Conservation (phyloP, 2,888 invertebrate genomes). For the Seira musarum region DNA sequence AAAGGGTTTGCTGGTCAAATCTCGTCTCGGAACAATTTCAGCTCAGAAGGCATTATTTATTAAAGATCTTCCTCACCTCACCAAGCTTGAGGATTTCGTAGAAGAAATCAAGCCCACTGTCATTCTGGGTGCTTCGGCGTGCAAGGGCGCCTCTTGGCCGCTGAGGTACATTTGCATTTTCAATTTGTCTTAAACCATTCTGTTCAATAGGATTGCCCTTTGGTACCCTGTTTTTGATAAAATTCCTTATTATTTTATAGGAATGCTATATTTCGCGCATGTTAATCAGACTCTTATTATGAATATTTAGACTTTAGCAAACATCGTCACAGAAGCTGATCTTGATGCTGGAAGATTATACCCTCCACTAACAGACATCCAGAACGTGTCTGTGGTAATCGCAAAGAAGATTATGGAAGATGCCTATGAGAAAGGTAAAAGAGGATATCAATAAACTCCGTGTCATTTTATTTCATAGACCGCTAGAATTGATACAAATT, state of each 20-base stretch:
- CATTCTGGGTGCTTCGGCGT: slow-evolving; percentile 97
- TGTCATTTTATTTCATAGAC: too few species aligned
- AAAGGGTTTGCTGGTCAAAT: slow-evolving; percentile 91
- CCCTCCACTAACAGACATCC: slow-evolving; percentile 88
- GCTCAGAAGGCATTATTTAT: slow-evolving; percentile 90
- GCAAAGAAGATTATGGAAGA: slow-evolving; percentile 90
- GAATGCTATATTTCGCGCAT: too few species aligned
- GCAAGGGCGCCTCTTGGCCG: slow-evolving; percentile 91
- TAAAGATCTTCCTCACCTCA: slow-evolving; percentile 82
- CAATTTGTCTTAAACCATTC: neutral
- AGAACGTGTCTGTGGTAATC: slow-evolving; percentile 91
- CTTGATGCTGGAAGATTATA: slow-evolving; percentile 91
- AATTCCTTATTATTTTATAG: neutral
- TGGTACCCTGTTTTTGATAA: too few species aligned
- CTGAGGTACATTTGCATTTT: slow-evolving; percentile 72
- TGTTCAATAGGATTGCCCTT: neutral
- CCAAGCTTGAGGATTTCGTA: slow-evolving; percentile 86
- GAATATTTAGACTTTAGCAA: slow-evolving; percentile 80
- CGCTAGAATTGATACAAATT: neutral
- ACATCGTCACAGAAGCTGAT: slow-evolving; percentile 87
- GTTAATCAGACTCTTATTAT: slow-evolving; percentile 65
- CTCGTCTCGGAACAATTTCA: slow-evolving; percentile 82
- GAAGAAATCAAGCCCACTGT: slow-evolving; percentile 87
- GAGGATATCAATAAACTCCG: too few species aligned
- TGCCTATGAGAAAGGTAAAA: slow-evolving; percentile 89